phyloP scores from a whole-genome alignment of 1,140 invertebrate species.

The Saccostrea echinata region DNA sequence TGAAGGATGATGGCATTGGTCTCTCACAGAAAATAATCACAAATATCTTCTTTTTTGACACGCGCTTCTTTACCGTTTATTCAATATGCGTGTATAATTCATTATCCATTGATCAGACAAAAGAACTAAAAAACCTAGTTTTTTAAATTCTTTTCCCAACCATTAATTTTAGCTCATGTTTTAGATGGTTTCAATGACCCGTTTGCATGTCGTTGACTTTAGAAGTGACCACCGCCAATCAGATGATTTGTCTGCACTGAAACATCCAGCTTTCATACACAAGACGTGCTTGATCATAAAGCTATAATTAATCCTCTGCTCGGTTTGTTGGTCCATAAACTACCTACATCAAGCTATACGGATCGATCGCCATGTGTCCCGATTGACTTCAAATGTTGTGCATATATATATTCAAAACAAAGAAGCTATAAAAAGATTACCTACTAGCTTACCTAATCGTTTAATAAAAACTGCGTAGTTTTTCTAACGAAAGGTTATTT shows the following conservation, averaged over 20 bases:
- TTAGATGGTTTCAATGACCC: background rate
- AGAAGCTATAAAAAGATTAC: background rate
- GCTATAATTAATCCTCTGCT: constrained; percentile 34
- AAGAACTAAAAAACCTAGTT: background rate
- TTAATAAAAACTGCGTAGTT: constrained; percentile 31
- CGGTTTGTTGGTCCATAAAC: background rate
- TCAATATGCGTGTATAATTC: background rate
- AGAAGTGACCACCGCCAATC: background rate
- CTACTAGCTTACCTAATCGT: background rate
- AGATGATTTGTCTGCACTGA: constrained; percentile 10
- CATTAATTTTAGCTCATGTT: background rate
- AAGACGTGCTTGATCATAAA: constrained; percentile 22
- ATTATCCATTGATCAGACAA: background rate
- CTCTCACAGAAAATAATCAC: background rate
- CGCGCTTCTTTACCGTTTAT: no score
- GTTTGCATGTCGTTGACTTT: constrained; percentile 1
- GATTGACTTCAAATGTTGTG: constrained; percentile 18
- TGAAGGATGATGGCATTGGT: background rate
- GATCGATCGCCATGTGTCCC: constrained; percentile 28
- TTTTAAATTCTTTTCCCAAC: background rate
- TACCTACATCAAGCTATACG: constrained; percentile 28
- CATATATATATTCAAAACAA: constrained; percentile 7
- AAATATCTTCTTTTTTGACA: background rate
- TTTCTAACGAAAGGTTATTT: constrained; percentile 25
- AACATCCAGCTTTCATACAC: background rate